Conservation (phyloP, 1,140 invertebrate species). For the Leguminivora glycinivorella region DNA sequence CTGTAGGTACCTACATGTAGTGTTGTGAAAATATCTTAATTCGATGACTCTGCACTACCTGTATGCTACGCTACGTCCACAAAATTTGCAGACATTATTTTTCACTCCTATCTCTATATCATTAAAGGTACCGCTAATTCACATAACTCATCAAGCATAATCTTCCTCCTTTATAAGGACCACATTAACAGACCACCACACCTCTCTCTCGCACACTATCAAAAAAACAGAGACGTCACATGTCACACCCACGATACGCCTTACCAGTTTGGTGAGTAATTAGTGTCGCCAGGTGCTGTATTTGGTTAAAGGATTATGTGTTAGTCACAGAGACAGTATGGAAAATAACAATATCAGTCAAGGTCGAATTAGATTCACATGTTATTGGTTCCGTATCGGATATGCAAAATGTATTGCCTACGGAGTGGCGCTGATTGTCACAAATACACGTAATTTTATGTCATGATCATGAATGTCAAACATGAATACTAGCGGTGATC, state of each 20-base stretch:
- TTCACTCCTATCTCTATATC: not conserved
- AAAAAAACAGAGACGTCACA: not conserved
- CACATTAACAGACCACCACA: not conserved
- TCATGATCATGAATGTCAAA: no score
- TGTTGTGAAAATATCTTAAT: no score
- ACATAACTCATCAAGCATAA: not conserved
- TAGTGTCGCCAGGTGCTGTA: slow-evolving; percentile 5
- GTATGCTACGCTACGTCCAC: not conserved
- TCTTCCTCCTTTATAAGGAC: slow-evolving; percentile 19
- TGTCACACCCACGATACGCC: not conserved
- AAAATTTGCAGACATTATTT: not conserved
- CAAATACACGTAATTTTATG: no score
- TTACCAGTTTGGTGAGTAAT: slow-evolving; percentile 6
- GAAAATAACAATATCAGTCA: not conserved
- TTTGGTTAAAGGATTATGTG: not conserved
- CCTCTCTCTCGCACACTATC: not conserved
- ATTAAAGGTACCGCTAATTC: not conserved
- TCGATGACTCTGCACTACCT: not conserved
- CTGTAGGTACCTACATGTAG: no score
- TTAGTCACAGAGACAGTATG: not conserved
- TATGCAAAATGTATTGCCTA: no score
- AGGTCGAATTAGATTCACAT: not conserved
- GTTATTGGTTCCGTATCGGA: not conserved
- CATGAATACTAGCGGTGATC: no score
- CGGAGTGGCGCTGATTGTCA: no score